Evolutionary conservation across 2,113 vertebrate species (phyloP).

Genomic region (Verasper variegatus): DNA sequence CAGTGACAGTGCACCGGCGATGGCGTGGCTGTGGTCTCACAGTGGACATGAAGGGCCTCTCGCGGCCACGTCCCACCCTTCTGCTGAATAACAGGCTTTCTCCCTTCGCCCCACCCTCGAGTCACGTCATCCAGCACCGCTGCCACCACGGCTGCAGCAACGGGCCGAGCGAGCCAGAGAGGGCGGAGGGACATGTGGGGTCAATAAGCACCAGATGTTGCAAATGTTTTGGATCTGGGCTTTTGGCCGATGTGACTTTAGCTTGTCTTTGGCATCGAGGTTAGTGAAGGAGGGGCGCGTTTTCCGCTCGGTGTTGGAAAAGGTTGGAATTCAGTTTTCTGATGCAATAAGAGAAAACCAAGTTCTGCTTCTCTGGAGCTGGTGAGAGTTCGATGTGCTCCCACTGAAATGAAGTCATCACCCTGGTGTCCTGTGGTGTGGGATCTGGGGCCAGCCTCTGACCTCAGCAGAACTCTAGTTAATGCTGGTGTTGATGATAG

Average conservation of each 20-base stretch:
- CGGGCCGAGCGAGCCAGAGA: conserved; percentile 6
- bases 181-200: conserved; percentile 37
- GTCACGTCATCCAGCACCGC: conserved; percentile 55
- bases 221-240: conserved; percentile 37
- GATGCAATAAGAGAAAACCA: conserved; percentile 22
- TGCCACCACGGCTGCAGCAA: conserved; percentile 37
- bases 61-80: conserved; percentile 59
- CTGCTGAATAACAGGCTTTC: conserved; percentile 69
- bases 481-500: conserved; percentile 4
- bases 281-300: not conserved
- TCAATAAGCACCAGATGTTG: conserved; percentile 77
- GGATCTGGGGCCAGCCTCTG: conserved; percentile 14
- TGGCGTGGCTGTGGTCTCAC: conserved; percentile 56
- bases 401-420: conserved; percentile 18
- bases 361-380: conserved; percentile 2
- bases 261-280: conserved; percentile 14
- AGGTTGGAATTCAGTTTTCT: conserved; percentile 2
- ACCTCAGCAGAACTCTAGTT: conserved; percentile 1
- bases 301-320: not conserved
- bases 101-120: conserved; percentile 60
- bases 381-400: not conserved
- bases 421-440: conserved; percentile 2
- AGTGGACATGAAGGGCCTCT: conserved; percentile 54
- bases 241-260: conserved; percentile 20
- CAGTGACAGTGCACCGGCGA: conserved; percentile 31